A percentile compares a stretch with the other conserved stretches of the same genome.
These are phyloP conservation scores for Nymphicus hollandicus DNA, from an alignment of 2,113 vertebrate species.

Conservation along the genomic window DNA sequence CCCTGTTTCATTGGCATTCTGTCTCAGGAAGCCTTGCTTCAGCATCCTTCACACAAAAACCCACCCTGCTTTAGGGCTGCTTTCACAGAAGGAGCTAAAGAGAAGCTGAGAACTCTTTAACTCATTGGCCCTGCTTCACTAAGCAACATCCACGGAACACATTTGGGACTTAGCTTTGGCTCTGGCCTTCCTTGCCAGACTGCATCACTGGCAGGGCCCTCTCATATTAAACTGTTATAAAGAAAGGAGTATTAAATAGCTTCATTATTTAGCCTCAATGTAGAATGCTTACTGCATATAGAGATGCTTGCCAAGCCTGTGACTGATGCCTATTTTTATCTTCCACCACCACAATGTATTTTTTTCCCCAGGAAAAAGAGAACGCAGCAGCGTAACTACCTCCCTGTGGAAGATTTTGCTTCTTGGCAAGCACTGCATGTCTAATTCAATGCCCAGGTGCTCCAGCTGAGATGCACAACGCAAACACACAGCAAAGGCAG, in stretches of 20 bases:
- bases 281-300: neutral
- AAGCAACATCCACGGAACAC: neutral
- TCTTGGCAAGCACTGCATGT: neutral
- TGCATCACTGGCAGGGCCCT: neutral
- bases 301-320: neutral
- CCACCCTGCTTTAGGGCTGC: rapidly evolving
- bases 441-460: neutral
- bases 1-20: rapidly evolving
- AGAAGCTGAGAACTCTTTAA: neutral
- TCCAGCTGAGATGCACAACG: neutral
- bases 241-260: neutral
- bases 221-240: neutral
- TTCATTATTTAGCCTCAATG: neutral
- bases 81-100: neutral
- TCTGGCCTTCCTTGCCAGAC: neutral
- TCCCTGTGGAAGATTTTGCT: neutral
- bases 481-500: rapidly evolving
- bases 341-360: neutral
- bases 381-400: neutral
- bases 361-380: neutral
- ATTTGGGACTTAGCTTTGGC: neutral
- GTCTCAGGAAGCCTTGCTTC: neutral
- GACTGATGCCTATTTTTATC: neutral
- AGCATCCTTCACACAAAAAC: neutral
- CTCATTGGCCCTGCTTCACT: neutral